Conservation (phyloP, 1,140 invertebrate species). For the Trichonephila clavata region DNA sequence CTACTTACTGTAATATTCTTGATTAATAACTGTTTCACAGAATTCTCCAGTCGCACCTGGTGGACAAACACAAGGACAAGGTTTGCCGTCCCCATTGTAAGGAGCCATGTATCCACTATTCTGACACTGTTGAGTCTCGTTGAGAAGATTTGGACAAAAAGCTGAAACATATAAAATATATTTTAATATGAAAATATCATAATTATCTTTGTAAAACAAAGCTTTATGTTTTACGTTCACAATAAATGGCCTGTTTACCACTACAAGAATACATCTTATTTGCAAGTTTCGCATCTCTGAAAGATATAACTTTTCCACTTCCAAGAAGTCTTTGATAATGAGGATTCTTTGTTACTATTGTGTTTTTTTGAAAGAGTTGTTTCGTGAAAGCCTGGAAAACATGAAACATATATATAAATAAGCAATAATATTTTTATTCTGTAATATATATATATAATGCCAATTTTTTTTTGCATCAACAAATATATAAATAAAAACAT, state of each 20-base stretch:
- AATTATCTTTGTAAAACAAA: no score
- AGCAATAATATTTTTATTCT: no score
- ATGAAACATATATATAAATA: background rate
- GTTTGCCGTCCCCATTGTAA: conserved; percentile 40
- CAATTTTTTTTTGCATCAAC: no score
- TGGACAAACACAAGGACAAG: conserved; percentile 77
- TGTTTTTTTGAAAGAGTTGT: conserved; percentile 75
- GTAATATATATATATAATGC: no score
- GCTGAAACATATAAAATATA: conserved; percentile 42
- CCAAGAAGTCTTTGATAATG: conserved; percentile 77
- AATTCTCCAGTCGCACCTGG: conserved; percentile 73
- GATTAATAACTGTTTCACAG: conserved; percentile 67
- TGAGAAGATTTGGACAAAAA: conserved; percentile 76
- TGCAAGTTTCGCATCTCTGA: conserved; percentile 78
- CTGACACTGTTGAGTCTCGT: conserved; percentile 68
- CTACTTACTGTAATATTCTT: conserved; percentile 59
- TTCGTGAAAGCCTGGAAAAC: conserved; percentile 77
- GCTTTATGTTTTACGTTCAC: no score
- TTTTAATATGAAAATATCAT: background rate
- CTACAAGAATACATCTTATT: conserved; percentile 77
- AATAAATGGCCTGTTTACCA: background rate
- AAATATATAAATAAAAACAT: no score
- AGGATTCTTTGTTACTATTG: conserved; percentile 77
- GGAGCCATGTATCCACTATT: conserved; percentile 78
- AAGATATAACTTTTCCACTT: conserved; percentile 69